These are phyloP conservation scores for Eriocheir sinensis DNA, from an alignment of 1,140 invertebrate genomes.

Conservation along the genomic window DNA sequence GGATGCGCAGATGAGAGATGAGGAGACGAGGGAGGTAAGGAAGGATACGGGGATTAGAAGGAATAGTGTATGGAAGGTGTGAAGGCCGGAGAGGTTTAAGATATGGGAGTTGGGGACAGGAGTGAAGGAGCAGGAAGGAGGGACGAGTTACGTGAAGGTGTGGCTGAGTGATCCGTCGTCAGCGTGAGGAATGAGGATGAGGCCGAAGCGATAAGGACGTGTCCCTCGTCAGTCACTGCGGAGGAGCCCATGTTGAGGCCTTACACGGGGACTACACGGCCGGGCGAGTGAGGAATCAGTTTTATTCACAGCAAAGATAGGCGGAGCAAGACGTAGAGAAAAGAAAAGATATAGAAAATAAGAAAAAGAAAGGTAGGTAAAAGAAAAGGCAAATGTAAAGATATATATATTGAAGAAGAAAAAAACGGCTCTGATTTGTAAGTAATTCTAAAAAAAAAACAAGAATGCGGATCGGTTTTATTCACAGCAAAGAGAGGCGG, in stretches of 20 bases:
- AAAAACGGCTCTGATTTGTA: too few species aligned
- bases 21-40: not conserved
- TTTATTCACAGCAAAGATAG: too few species aligned
- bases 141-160: not conserved
- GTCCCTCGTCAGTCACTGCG: not conserved
- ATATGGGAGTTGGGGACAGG: not conserved
- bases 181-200: not conserved
- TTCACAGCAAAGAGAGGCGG: too few species aligned
- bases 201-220: not conserved
- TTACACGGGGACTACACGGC: not conserved
- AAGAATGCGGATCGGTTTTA: too few species aligned
- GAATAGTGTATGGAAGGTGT: too few species aligned
- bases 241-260: not conserved
- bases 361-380: too few species aligned
- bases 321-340: too few species aligned
- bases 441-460: too few species aligned
- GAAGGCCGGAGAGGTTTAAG: not conserved
- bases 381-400: too few species aligned
- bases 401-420: too few species aligned
- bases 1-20: not conserved
- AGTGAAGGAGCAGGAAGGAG: not conserved
- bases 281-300: too few species aligned
- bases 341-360: too few species aligned
- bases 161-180: not conserved
- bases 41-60: not conserved